Evolutionary conservation across 92 coral and sea anemone species (phyloP), one percentile per base, ranked within the genome.

Genomic region (Blastomussa wellsi): DNA sequence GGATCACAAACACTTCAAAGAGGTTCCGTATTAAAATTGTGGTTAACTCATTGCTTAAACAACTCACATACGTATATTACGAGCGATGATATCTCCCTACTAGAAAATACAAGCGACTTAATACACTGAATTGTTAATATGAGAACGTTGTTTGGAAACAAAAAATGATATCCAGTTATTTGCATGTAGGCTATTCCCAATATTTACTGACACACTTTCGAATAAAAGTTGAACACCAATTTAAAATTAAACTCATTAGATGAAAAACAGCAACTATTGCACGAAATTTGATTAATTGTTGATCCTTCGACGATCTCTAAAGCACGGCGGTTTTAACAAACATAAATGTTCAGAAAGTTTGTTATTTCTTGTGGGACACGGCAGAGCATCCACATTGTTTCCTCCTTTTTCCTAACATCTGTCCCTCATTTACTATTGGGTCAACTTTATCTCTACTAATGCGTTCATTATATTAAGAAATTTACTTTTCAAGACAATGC

Each of bases 401-500:
- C 59, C 13, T 22, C 80, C 42, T 62, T 55, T 29, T 35, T 62
- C 62, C 5, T 11, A 69, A 74, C 87, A 83, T 73, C 87, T 83
- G 87, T 36, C 80, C 72, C 80, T 83, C 74, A 41, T 57, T 74
- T 48, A 64, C 59, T 72, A 72, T 57, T 82, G 72, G 60, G 59
- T 37, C 74, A 42, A 83, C 62, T 59, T 55, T 83, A 29, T 74
- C 80, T 60, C 74, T 38, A 29, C 87, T 59, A 83, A 83, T 83
- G 87, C 66, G 73, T 74, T 83, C 81, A 83, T 83, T 83, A 74
- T 83, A 75, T 62, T 57, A 26, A 44, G 80, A 83, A 83, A 74
- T n/a, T 59, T 73, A 74, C 62, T 68, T 64, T 74, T 68, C 8
- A 57, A 13, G 48, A 83, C 80, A 83, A 74, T 57, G 74, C 3